Conservation (phyloP, 1,140 invertebrate species). For the Aphelinus certus region DNA sequence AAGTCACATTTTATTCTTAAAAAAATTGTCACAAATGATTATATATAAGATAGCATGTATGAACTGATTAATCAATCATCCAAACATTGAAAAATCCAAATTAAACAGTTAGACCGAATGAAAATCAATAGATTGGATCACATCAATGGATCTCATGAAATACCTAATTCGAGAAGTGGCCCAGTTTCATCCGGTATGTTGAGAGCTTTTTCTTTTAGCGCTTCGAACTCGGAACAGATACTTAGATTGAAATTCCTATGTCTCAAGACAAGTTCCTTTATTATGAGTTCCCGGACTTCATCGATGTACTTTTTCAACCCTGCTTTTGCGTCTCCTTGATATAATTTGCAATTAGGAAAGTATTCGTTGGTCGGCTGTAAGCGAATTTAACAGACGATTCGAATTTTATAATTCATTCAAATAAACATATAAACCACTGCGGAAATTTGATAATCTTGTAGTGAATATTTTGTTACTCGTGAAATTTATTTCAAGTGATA, state of each 20-base stretch:
- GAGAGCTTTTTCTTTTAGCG: slow-evolving; percentile 68
- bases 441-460: too few relatives aligned
- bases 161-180: slow-evolving; percentile 73
- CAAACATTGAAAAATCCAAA: too few relatives aligned
- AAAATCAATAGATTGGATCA: neutral
- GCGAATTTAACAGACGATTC: too few relatives aligned
- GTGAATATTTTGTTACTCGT: too few relatives aligned
- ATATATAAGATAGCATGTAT: too few relatives aligned
- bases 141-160: slow-evolving; percentile 5
- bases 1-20: too few relatives aligned
- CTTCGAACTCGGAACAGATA: slow-evolving; percentile 74
- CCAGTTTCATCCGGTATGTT: slow-evolving; percentile 75
- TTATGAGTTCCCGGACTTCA: slow-evolving; percentile 63
- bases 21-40: too few relatives aligned
- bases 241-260: slow-evolving; percentile 69
- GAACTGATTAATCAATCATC: too few relatives aligned
- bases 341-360: slow-evolving; percentile 68
- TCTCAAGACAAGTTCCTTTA: slow-evolving; percentile 62
- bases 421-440: too few relatives aligned
- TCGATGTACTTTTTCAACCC: slow-evolving; percentile 62
- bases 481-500: too few relatives aligned
- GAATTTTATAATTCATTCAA: too few relatives aligned
- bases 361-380: slow-evolving; percentile 68
- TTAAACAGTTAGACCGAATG: neutral
- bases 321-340: slow-evolving; percentile 63